Base-by-base conservation (phyloP, 1,140 invertebrate species). In the Phthorimaea operculella region DNA sequence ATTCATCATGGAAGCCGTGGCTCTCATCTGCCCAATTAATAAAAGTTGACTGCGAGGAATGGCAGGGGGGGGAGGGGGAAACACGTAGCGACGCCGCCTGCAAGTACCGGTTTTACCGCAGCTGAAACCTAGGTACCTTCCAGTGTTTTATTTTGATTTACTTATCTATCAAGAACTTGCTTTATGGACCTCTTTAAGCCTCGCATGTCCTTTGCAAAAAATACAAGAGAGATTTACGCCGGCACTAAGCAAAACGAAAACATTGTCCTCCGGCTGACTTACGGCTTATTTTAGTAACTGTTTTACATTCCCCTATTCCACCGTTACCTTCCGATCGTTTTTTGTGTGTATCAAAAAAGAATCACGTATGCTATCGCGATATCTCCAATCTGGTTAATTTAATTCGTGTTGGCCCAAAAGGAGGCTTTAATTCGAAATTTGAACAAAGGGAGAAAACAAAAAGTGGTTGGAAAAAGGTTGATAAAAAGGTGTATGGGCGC, bases 1-100 rank as follows among this genome's bases (percentile, higher is more conserved):
- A 82, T 83, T 84, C 81, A 80, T 84, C 79, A 81, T 80, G 74
- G 76, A 70, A 69, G 71, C 75, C 70, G 71, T 70, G 76, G 71
- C 74, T 81, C 79, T 83, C 81, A 83, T 84, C 79, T 83, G 81
- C 78, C 79, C 81, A 84, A 84, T 84, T 84, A 84, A 85, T 85
- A 85, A 83, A 80, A 76, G 79, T 83, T 81, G 79, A 84, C 72
- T 83, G 73, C 66, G 70, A 79, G 73, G 71, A 75, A 83, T 78
- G 77, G 79, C 71, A 65, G 52, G 64, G 60, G 62, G 68, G 71
- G 70, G 65, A 71, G 68, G 72, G 70, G 68, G 75, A 68, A 21
- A 14, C 48, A 10, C 18, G 48, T 14, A 14, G 34, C 48, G 58
- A 57, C 53, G 59, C 59, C 59, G 28, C 54, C n/a, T 51, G 49